Base-by-base conservation (phyloP, 2,888 invertebrate species). In the Nebria salina region DNA sequence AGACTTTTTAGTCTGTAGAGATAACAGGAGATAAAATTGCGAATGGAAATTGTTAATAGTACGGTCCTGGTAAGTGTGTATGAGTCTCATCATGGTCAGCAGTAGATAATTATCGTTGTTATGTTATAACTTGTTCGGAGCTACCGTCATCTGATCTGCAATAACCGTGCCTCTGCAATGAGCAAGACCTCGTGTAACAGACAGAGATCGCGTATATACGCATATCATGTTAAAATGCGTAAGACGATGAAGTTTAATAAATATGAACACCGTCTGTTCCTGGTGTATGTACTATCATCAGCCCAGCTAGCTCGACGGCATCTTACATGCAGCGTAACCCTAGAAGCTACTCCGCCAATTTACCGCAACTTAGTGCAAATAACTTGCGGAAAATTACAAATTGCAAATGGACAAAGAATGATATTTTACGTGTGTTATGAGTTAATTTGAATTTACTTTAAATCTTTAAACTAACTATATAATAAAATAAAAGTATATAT, bases 61-160 rank as follows among this genome's bases (percentile, higher is more conserved):
- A 54, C 54, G 70, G 70, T 75, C 13, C 26, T 41, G 13, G 41
- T 42, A 25, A 7, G 65, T 65, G 42, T 13, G 68, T 65, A 34
- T 15, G 41, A 68, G 79, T 75, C 74, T 73, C 79, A 79, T 79
- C 74, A 79, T 79, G 74, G 79, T 79, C 74, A 79, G 43, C 79
- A 79, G 79, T 79, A 79, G 79, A 79, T 79, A 79, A 79, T 79
- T 79, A 79, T 79, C 79, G 75, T 79, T 79, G 79, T 79, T 79
- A 79, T 68, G 79, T 79, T 79, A 79, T 79, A 79, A 79, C 79
- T 79, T 79, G 79, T 79, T 79, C 75, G 79, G 72, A 66, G 68
- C 66, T 70, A 34, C 79, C 79, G 79, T 79, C 79, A 75, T 79
- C 79, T 79, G 74, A 79, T 79, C 79, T 79, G 79, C 79, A 75